Conservation (phyloP, 2,113 vertebrate species). For the Bagarius yarrelli region DNA sequence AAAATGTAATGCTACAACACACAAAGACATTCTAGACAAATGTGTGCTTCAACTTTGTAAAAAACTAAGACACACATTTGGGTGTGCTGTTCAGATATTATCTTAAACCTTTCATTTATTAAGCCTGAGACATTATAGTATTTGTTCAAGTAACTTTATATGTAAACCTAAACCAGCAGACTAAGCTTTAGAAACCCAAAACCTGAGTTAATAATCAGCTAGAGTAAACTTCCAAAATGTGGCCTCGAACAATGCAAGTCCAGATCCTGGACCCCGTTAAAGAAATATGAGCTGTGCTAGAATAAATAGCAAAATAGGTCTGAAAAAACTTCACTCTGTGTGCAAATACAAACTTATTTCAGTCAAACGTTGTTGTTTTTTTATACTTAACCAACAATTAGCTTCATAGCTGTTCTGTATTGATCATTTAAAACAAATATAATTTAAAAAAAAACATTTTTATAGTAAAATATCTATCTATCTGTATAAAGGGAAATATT, state of each 20-base stretch:
- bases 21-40: too few relatives aligned
- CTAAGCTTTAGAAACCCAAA: conserved; percentile 37
- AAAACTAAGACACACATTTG: too few relatives aligned
- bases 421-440: too few relatives aligned
- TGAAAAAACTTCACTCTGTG: not conserved
- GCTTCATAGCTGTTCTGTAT: not conserved
- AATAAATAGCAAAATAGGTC: conserved; percentile 8
- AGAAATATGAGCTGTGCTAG: conserved; percentile 22
- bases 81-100: not conserved
- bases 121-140: conserved; percentile 26
- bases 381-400: not conserved
- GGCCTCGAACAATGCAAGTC: conserved; percentile 15
- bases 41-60: too few relatives aligned
- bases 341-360: not conserved
- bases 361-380: not conserved
- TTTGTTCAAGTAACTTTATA: conserved; percentile 45
- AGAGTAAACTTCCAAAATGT: conserved; percentile 41
- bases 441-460: too few relatives aligned
- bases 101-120: not conserved
- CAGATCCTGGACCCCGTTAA: not conserved
- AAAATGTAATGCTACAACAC: too few relatives aligned
- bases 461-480: too few relatives aligned
- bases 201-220: conserved; percentile 46
- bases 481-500: too few relatives aligned
- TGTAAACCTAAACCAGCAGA: conserved; percentile 46